A percentile compares a stretch with the other conserved stretches of the same genome.
phyloP scores from a whole-genome alignment of 2,113 vertebrate genomes.

The Etheostoma cragini region DNA sequence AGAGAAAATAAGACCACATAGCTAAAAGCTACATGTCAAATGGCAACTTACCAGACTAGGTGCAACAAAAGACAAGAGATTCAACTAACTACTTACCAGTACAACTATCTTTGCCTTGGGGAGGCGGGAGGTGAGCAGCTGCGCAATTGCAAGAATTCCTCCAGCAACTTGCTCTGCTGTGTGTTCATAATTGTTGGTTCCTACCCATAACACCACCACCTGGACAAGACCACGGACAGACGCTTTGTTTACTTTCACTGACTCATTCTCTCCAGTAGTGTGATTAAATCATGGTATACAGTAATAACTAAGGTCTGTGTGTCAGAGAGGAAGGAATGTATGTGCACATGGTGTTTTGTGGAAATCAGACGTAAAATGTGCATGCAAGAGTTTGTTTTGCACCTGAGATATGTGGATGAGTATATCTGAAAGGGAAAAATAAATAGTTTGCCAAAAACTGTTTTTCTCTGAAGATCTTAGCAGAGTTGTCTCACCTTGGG shows the following conservation, averaged over 20 bases:
- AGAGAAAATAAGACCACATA: background rate
- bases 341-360: background rate
- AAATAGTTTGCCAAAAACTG: background rate
- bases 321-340: background rate
- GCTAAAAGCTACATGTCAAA: background rate
- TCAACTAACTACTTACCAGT: conserved; percentile 83
- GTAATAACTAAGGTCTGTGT: background rate
- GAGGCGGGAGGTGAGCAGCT: conserved; percentile 89
- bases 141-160: conserved; percentile 92
- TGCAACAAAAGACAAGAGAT: background rate
- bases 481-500: conserved; percentile 87
- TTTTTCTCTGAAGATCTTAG: background rate
- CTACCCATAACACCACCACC: conserved; percentile 97
- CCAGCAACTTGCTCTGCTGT: conserved; percentile 95
- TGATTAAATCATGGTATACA: background rate
- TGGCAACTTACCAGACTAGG: background rate
- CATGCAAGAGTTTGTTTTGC: background rate
- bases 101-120: conserved; percentile 95
- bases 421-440: background rate
- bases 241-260: background rate
- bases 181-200: conserved; percentile 96
- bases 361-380: background rate
- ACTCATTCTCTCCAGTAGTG: background rate
- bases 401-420: background rate
- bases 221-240: conserved; percentile 66